Base-by-base conservation (phyloP, 1,140 invertebrate genomes). In the Bombus sibiricus region DNA sequence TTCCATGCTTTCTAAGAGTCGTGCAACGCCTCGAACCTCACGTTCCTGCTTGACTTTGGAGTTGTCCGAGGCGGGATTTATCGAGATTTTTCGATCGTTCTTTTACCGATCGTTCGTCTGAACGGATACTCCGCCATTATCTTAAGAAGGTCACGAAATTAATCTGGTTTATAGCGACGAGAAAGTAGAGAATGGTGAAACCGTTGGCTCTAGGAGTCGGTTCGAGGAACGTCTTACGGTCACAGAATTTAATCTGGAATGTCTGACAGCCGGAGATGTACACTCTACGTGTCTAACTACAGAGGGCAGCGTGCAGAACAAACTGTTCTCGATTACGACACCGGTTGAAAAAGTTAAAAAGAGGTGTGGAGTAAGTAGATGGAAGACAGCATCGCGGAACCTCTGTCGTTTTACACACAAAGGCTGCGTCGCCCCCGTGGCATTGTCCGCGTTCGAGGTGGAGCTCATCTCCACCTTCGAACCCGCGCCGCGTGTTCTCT, bases 371-470 rank as follows among this genome's bases (percentile, higher is more conserved):
- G 76, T 66, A 47, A 76, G 47, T 68, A 39, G 76, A 77, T 59
- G 37, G 39, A 47, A 18, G 62, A 72, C 47, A 77, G 18, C 34
- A 32, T n/a, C 76, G 68, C 43, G 77, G 72, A 81, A 39, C 66
- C 71, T 75, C 79, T 71, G 41, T 73, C 84, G 85, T 86, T 86
- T 83, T 86, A 62, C 85, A 86, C 73, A 86, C 85, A 86, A 86
- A 86, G 80, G 80, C 72, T 41, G 37, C 73, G 81, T 86, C 85
- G 85, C 85, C 85, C 85, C 85, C 85, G 84, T 86, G 53, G 72
- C 85, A 86, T 86, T 86, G 85, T 86, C 73, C 80, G 1, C 25
- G 3, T 43, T 68, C 69, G 83, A 81, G 71, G 71, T 59, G 80
- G n/a, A 69, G 80, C 71, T 71, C 39, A 25, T 69, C 47, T 71